phyloP scores from a whole-genome alignment of 2,888 invertebrate genomes.

The Acronicta alni region DNA sequence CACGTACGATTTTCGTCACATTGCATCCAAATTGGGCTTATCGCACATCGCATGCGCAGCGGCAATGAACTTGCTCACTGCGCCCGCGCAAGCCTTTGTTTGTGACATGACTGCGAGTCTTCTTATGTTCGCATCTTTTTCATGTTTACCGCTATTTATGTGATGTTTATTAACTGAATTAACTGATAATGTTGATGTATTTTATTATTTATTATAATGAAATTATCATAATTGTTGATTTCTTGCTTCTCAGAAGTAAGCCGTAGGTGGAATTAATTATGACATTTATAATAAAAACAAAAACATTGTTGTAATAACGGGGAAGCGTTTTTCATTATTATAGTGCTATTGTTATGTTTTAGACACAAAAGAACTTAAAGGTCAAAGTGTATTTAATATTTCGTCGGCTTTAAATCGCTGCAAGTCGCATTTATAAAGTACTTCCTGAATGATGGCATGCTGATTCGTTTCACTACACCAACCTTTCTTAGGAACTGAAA shows the following conservation, averaged over 20 bases:
- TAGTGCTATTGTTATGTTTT: conserved; percentile 40
- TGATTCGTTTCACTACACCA: conserved; percentile 1
- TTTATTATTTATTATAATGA: conserved; percentile 38
- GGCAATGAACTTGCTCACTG: conserved; percentile 76
- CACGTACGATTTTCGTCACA: conserved; percentile 59
- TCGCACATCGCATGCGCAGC: conserved; percentile 72
- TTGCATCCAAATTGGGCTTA: conserved; percentile 70
- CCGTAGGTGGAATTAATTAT: conserved; percentile 9
- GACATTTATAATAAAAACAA: neutral
- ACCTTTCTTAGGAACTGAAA: neutral
- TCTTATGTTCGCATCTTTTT: conserved; percentile 51
- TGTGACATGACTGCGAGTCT: conserved; percentile 49
- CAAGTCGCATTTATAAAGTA: conserved; percentile 2
- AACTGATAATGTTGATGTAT: conserved; percentile 40
- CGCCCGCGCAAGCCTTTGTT: conserved; percentile 40
- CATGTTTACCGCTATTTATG: conserved; percentile 44
- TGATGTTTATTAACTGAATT: conserved; percentile 51
- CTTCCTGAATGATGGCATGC: conserved; percentile 25
- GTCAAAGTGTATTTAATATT: conserved; percentile 31
- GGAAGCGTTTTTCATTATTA: conserved; percentile 48
- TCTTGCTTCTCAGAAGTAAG: conserved; percentile 24
- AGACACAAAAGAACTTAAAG: conserved; percentile 38
- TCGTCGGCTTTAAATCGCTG: conserved; percentile 17
- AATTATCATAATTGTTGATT: conserved; percentile 28
- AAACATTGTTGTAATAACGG: conserved; percentile 23